phyloP scores from a whole-genome alignment of 1,140 invertebrate genomes.

The Eumeta japonica region DNA sequence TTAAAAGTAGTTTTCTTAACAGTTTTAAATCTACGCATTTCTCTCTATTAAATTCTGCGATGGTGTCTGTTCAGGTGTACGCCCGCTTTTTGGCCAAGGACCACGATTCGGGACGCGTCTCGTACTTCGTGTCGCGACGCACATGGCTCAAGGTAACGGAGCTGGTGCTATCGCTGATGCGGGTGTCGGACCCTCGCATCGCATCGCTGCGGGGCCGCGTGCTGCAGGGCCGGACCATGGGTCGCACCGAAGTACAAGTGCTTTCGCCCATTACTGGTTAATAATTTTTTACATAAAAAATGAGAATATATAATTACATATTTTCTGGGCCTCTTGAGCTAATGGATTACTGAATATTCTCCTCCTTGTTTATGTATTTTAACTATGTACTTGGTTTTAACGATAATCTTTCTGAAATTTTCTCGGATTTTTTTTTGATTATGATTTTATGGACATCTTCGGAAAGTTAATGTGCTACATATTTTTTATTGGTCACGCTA shows the following conservation, averaged over 20 bases:
- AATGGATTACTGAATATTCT: no score
- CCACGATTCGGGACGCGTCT: constrained; percentile 87
- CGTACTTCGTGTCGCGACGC: constrained; percentile 84
- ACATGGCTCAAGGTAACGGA: constrained; percentile 89
- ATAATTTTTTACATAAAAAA: constrained; percentile 6
- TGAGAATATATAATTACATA: no score
- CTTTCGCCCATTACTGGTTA: constrained; percentile 82
- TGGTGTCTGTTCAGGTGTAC: constrained; percentile 70
- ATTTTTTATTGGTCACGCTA: no score
- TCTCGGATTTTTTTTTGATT: no score
- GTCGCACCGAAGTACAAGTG: constrained; percentile 90
- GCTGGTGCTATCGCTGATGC: constrained; percentile 77
- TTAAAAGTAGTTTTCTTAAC: no score
- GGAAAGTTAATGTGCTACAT: no score
- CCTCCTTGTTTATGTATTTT: no score
- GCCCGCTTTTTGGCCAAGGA: constrained; percentile 87
- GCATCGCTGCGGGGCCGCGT: constrained; percentile 78
- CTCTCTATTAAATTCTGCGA: constrained; percentile 5
- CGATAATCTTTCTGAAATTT: no score
- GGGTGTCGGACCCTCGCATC: constrained; percentile 86
- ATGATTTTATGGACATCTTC: no score
- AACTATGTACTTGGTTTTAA: no score
- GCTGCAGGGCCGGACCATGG: constrained; percentile 83
- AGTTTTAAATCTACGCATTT: not conserved
- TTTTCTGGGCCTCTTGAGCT: no score